Evolutionary conservation across 1,140 invertebrate species (phyloP), one percentile per base, ranked within the genome.

Genomic region (Neodiprion virginianus): DNA sequence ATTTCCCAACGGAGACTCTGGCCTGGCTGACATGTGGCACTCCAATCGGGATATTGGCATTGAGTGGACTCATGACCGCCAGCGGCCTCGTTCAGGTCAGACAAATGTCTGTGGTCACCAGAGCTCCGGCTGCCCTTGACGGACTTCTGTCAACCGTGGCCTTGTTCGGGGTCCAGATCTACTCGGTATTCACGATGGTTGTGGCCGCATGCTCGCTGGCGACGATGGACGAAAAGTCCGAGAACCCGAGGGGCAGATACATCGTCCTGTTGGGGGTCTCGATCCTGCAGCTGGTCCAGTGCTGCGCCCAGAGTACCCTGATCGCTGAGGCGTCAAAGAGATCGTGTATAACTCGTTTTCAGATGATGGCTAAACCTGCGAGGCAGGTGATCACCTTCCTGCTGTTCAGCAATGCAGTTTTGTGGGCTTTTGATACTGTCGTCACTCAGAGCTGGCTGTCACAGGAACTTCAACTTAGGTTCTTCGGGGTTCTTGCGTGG

Each of bases 371-470:
- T 0, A 93, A 93, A 76, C 93, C 93, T 0, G 93, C 91, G 3
- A 83, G 93, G 9, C 92, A 93, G 75, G 88, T 93, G 2, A 89
- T 94, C 61, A 94, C 92, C 0, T 94, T 93, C 79, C 83, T 94
- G 12, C 84, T 94, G 1, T 92, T 94, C 75, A 91, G 90, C 74
- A 94, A 94, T 80, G 88, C 92, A 4, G 92, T 93, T 0, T 83
- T 94, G 1, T 94, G 93, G 93, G 89, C 93, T 0, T 91, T 93
- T 70, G 92, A 93, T 75, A 93, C 92, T 8, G 93, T 94, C 72
- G 92, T 93, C 73, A 92, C 92, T 2, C 92, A 93, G 77, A 91
- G 89, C 72, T 90, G 89, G 86, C 80, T 91, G 12, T 88, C 89
- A 7, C 91, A 92, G 73, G 90, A 91, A 75, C 74, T 91, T 4